Base-by-base conservation (phyloP, 2,888 invertebrate genomes). In the Leptopterna dolabrata region DNA sequence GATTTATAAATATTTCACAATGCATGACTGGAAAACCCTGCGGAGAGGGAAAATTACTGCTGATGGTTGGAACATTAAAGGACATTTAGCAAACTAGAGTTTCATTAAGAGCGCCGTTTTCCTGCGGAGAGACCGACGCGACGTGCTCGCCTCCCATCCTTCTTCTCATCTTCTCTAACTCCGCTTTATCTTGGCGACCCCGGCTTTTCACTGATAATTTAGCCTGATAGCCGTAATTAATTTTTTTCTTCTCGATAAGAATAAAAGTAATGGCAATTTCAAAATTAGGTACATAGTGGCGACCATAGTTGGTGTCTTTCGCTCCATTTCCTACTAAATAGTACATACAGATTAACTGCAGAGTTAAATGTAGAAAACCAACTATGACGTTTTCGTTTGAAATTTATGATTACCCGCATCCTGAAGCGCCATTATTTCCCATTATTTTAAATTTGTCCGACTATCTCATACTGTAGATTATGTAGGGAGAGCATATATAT, bases 21-120 rank as follows among this genome's bases (percentile, higher is more conserved):
- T n/a, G n/a, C n/a, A 73, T 73, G 73, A 30, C 73, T 73, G 36
- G 14, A 73, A 73, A 63, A 4, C 63, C 63, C 63, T 24, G 63
- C 36, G 73, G 36, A 19, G 73, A 19, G 73, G 7, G 73, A 36
- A 14, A 73, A 73, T 73, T 73, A 73, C 73, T 73, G 73, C 36
- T 73, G 36, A 73, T 73, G 73, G 73, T 73, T 36, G 73, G 73
- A 73, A 73, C 73, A 73, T 73, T 73, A 73, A 73, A 73, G 73
- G 73, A 73, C 73, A 73, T 73, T 73, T 73, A 73, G 73, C 73
- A 73, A 73, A 73, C 73, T 73, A 30, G 73, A 73, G 73, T 73
- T 36, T 36, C 73, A 73, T 73, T 73, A 73, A 73, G 73, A 73
- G 73, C 36, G 36, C 30, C 36, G 73, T 73, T 73, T 30, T 73